These are phyloP conservation scores for Baccha elongata DNA, from an alignment of 2,888 invertebrate genomes.

Conservation along the genomic window DNA sequence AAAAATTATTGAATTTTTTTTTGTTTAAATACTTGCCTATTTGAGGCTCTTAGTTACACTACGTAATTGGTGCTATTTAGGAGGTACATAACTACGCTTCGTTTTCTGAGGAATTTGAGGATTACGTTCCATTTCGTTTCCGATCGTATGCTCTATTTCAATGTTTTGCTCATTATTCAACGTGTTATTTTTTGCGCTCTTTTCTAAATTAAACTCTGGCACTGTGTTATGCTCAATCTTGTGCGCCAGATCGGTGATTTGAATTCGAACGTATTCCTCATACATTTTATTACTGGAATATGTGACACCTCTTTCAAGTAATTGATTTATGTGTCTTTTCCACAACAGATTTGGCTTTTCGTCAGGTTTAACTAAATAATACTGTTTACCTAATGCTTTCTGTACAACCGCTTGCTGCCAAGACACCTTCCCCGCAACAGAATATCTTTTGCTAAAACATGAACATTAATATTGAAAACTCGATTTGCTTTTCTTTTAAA, in stretches of 20 bases:
- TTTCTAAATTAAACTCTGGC: not conserved
- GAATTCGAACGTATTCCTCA: constrained; percentile 4
- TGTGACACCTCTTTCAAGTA: not conserved
- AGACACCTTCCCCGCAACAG: constrained; percentile 1
- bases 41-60: constrained; percentile 1
- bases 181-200: not conserved
- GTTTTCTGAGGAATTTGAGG: not conserved
- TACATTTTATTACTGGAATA: not conserved
- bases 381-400: constrained; percentile 14
- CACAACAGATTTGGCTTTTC: not conserved
- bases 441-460: not conserved
- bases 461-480: not conserved
- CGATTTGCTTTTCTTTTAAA: not conserved
- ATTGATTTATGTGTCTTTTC: constrained; percentile 3
- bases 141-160: not conserved
- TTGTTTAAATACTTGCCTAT: not conserved
- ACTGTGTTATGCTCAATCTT: not conserved
- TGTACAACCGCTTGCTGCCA: constrained; percentile 20
- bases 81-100: constrained; percentile 1
- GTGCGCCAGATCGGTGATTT: not conserved
- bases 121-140: constrained; percentile 1
- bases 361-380: constrained; percentile 1
- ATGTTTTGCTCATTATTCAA: constrained; percentile 1
- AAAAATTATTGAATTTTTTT: too few relatives aligned
- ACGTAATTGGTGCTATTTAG: not conserved